These are phyloP conservation scores for Beaufortia kweichowensis DNA, from an alignment of 2,113 vertebrate species.

Conservation along the genomic window DNA sequence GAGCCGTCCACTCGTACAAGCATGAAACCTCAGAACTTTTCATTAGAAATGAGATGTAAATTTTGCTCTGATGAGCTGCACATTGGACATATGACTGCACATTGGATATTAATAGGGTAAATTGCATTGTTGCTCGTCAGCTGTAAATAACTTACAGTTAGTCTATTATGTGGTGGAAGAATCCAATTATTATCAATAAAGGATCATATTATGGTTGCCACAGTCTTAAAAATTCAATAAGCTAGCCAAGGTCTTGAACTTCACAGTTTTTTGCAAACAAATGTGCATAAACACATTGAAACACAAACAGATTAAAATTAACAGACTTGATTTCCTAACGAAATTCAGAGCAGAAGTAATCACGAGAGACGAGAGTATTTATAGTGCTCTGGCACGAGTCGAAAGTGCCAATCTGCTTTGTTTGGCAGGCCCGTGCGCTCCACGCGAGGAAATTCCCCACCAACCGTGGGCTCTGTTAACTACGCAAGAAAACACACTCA, in stretches of 20 bases:
- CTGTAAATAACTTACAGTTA: neutral
- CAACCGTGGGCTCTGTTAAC: slow-evolving; percentile 43
- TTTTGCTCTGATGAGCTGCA: neutral
- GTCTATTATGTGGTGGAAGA: neutral
- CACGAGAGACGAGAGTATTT: slow-evolving; percentile 55
- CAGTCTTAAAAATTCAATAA: no score
- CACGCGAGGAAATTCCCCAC: slow-evolving; percentile 47
- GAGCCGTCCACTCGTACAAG: neutral
- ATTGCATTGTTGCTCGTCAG: neutral
- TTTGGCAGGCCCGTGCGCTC: slow-evolving; percentile 36
- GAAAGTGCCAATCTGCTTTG: slow-evolving; percentile 45
- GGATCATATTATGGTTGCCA: no score
- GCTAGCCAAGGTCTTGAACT: no score
- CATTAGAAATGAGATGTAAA: neutral
- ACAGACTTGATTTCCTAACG: slow-evolving; percentile 52
- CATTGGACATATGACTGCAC: neutral
- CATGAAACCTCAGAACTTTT: neutral
- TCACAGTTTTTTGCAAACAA: slow-evolving; percentile 16
- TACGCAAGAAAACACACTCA: slow-evolving; percentile 39
- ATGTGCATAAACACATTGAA: slow-evolving; percentile 38
- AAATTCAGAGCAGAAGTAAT: slow-evolving; percentile 53
- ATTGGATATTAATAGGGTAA: neutral
- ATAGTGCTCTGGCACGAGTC: slow-evolving; percentile 52
- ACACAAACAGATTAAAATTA: slow-evolving; percentile 33
- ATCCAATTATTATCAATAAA: neutral